Base-by-base conservation (phyloP, 2,113 vertebrate genomes). In the Coturnix japonica region DNA sequence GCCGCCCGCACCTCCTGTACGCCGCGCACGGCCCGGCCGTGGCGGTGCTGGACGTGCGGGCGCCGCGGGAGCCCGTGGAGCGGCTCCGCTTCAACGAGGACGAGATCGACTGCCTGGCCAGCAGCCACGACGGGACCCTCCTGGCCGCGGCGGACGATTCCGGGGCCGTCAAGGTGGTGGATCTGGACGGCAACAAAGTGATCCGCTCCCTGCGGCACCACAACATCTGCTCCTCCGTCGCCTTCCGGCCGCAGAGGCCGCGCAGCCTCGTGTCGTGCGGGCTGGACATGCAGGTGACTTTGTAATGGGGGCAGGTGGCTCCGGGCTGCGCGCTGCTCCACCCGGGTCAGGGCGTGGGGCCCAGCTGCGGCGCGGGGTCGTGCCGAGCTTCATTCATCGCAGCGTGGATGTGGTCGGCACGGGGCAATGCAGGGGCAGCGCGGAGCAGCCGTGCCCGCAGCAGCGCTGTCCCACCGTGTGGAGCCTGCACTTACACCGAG, bases 211-310 rank as follows among this genome's bases (percentile, higher is more conserved):
- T 99, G 81, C 98, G 97, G 89, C 99, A 99, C 97, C 98, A 98
- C 25, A 99, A 99, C 93, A 99, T 99, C 97, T 99, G 99, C 96
- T 99, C 99, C 11, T 98, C 99, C 7, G 98, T 99, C 69, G 98
- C 97, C 69, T 99, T 99, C 95, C 97, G 99, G 33, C 99, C 99
- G 49, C 98, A 98, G 64, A 97, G 98, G 57, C 98, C 99, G 64
- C 98, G 98, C 44, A 99, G 99, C 95, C 97, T 99, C 51, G 92
- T 99, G 69, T 99, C 99, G 54, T 98, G 98, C 64, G 99, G 99
- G 51, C 97, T 99, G 70, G 99, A 99, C 97, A 99, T 99, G 99
- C 99, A 99, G 99, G 99, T 99, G 95, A 98, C 96, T 95, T 78
- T 74, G 93, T 19, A 4, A 6, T 9, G 53, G 15, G 53, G 30